These are phyloP conservation scores for Neodiprion lecontei DNA, from an alignment of 1,140 invertebrate genomes.

Conservation along the genomic window DNA sequence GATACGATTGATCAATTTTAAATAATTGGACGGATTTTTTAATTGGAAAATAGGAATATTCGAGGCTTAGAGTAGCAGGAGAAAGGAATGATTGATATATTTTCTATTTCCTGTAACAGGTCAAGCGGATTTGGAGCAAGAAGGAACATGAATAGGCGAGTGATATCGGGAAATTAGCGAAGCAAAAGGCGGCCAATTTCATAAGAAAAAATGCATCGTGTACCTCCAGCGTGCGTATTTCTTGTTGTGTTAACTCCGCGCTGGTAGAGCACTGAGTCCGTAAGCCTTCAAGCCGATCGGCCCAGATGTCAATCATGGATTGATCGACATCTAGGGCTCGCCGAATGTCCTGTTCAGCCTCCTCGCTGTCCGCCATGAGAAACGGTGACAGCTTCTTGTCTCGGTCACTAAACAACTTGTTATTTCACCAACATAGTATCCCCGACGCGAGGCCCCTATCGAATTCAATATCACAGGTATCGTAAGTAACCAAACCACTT, in stretches of 20 bases:
- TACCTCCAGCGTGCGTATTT: slow-evolving; percentile 93
- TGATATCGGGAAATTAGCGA: too few species aligned
- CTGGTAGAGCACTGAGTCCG: slow-evolving; percentile 91
- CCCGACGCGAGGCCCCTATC: neutral
- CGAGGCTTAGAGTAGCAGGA: too few species aligned
- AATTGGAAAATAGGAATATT: too few species aligned
- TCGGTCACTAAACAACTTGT: slow-evolving; percentile 18
- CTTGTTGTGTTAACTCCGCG: slow-evolving; percentile 91
- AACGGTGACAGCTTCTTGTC: slow-evolving; percentile 44
- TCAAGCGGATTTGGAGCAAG: too few species aligned
- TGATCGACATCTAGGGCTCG: slow-evolving; percentile 72
- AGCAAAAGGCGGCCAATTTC: too few species aligned
- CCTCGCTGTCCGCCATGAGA: slow-evolving; percentile 62
- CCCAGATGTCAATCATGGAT: slow-evolving; percentile 95
- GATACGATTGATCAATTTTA: too few species aligned
- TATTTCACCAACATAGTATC: neutral
- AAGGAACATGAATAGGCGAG: too few species aligned
- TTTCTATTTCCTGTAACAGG: too few species aligned
- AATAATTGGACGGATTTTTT: too few species aligned
- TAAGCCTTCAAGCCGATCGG: slow-evolving; percentile 88
- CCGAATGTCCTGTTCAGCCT: slow-evolving; percentile 65
- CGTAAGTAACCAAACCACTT: slow-evolving; percentile 40
- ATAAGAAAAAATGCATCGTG: neutral
- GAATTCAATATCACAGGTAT: slow-evolving; percentile 33
- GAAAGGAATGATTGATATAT: too few species aligned